Conservation (phyloP, 2,113 vertebrate species). For the Hippocampus abdominalis region DNA sequence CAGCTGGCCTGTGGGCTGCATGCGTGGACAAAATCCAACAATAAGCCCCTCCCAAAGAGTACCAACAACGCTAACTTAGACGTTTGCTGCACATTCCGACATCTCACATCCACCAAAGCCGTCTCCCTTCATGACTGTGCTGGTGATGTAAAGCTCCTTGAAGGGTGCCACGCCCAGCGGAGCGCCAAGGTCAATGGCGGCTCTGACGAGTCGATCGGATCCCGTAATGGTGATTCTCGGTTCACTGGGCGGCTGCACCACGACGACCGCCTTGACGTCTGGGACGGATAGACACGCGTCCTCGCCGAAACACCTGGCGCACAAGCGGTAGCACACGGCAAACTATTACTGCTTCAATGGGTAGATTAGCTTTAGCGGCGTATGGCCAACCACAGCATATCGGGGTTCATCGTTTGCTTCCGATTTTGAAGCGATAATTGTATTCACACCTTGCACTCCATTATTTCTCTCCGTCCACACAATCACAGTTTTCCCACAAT, state of each 20-base stretch:
- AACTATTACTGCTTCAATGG: neutral
- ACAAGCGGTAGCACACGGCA: neutral
- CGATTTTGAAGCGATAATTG: neutral
- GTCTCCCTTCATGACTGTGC: conserved; percentile 77
- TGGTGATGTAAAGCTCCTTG: conserved; percentile 76
- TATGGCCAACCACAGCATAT: too few relatives aligned
- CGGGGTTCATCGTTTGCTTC: too few relatives aligned
- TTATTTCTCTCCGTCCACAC: too few relatives aligned
- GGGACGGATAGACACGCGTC: conserved; percentile 90
- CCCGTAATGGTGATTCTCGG: conserved; percentile 90
- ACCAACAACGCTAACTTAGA: neutral
- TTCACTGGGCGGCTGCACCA: conserved; percentile 89
- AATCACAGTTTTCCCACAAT: too few relatives aligned
- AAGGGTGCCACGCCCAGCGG: conserved; percentile 82
- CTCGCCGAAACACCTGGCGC: conserved; percentile 90
- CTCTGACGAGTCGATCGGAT: conserved; percentile 82
- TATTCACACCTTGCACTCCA: too few relatives aligned
- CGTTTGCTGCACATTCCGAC: neutral
- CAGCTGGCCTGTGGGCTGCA: conserved; percentile 72
- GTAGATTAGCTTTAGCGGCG: neutral
- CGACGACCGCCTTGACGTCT: conserved; percentile 84
- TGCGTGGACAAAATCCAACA: conserved; percentile 2
- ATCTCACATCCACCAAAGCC: conserved; percentile 64
- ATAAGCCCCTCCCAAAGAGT: too few relatives aligned
- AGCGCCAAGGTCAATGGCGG: conserved; percentile 78